These are phyloP conservation scores for Argyresthia goedartella DNA, from an alignment of 2,888 invertebrate genomes.

Conservation along the genomic window DNA sequence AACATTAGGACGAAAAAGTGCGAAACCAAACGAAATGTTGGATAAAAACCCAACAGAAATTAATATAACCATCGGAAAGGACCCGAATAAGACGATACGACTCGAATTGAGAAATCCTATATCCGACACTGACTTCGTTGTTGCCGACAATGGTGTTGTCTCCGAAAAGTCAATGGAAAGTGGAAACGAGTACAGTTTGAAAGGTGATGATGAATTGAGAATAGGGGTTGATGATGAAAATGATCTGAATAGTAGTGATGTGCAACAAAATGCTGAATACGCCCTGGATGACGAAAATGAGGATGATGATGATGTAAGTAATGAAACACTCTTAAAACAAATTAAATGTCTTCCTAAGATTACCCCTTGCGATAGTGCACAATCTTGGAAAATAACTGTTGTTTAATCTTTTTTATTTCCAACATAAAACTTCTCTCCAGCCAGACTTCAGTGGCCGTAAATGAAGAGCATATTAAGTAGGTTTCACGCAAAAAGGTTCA, in stretches of 20 bases:
- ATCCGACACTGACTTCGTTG: constrained; percentile 19
- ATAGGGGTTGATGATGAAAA: background rate
- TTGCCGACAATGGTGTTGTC: constrained; percentile 13
- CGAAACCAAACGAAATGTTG: constrained; percentile 21
- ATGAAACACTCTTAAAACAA: too few species aligned
- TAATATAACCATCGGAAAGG: constrained; percentile 39
- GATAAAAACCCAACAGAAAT: constrained; percentile 29
- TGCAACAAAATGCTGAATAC: constrained; percentile 21
- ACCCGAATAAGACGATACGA: constrained; percentile 39
- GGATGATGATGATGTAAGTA: constrained; percentile 35
- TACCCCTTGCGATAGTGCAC: too few species aligned
- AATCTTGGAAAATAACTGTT: too few species aligned
- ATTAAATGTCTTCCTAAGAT: too few species aligned
- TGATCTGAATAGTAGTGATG: constrained; percentile 14
- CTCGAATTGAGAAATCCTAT: constrained; percentile 33
- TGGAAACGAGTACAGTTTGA: background rate
- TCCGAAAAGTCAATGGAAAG: background rate
- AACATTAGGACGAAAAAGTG: constrained; percentile 30
- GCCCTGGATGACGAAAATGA: constrained; percentile 18
- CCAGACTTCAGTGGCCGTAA: too few species aligned
- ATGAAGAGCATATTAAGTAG: too few species aligned
- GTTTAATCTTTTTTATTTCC: too few species aligned
- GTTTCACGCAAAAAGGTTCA: too few species aligned
- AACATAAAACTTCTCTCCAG: too few species aligned
- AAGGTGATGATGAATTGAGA: background rate